Evolutionary conservation across 1,140 invertebrate genomes (phyloP), one percentile per base, ranked within the genome.

Genomic region (Halotydeus destructor): DNA sequence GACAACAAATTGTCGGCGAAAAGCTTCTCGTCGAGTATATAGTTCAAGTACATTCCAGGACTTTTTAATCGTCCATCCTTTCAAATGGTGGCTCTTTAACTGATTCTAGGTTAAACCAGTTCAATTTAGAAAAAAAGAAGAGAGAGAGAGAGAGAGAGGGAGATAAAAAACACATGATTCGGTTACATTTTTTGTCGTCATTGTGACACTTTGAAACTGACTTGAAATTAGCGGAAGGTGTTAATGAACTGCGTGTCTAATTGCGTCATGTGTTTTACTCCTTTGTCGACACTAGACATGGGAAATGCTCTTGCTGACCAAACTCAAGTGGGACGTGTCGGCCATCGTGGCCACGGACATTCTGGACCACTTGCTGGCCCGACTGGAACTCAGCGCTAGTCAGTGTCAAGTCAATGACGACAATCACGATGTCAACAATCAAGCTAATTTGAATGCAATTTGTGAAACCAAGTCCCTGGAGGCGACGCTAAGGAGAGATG

Each of bases 241-340:
- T n/a, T n/a, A n/a, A n/a, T n/a, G 78, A 84, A 57, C 65, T 78
- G 49, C 59, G 78, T 49, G 69, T n/a, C n/a, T n/a, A n/a, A n/a
- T n/a, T n/a, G n/a, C n/a, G n/a, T n/a, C n/a, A n/a, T n/a, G n/a
- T n/a, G 82, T 31, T 62, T 82, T 32, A 71, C 69, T 11, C 75
- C 76, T 53, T 59, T 83, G 35, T 35, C 39, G 34, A n/a, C 18
- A 6, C 38, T 50, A 52, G 52, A 46, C 43, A 3, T 55, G 51
- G 53, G 53, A 55, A 24, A 18, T 50, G n/a, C 36, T 48, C n/a
- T 41, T 53, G 1, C 35, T 54, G 11, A 45, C 35, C 5, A 44
- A 35, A 26, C 30, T 54, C 14, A 43, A 52, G 25, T 52, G 51
- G 53, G 49, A 54, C 18, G 44, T 52, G 24, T 49, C 53, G 9